A percentile compares a stretch with the other conserved stretches of the same genome.
phyloP scores from a whole-genome alignment of 2,113 vertebrate species.

The Sinocyclocheilus rhinocerous region DNA sequence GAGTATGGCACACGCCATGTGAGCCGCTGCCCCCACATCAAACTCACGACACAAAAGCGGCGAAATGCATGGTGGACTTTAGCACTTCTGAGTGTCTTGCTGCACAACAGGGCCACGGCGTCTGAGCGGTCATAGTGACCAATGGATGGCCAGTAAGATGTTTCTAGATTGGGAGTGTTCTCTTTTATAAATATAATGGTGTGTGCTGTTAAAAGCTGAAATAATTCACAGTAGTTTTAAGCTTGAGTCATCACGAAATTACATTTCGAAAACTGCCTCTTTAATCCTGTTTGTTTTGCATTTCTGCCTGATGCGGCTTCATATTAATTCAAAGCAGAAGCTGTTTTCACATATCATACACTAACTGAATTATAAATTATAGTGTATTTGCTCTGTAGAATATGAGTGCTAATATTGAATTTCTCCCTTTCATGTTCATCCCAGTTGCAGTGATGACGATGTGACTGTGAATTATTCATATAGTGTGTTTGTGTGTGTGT shows the following conservation, averaged over 20 bases:
- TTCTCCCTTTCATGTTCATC: not conserved
- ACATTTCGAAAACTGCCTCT: not conserved
- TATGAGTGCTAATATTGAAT: constrained; percentile 2
- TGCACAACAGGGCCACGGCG: constrained; percentile 63
- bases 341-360: constrained; percentile 7
- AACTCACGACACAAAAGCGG: constrained; percentile 61
- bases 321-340: constrained; percentile 15
- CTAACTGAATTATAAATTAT: constrained; percentile 32
- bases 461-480: too few species aligned
- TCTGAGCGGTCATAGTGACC: constrained; percentile 63
- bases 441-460: not conserved
- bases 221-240: not conserved
- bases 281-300: constrained; percentile 32
- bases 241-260: constrained; percentile 1
- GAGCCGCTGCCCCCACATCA: constrained; percentile 45
- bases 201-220: not conserved
- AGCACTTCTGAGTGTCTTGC: constrained; percentile 64
- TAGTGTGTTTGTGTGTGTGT: too few species aligned
- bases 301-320: not conserved
- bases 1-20: too few species aligned
- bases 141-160: constrained; percentile 63
- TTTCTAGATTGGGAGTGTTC: constrained; percentile 42
- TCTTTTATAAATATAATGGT: not conserved
- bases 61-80: constrained; percentile 63
- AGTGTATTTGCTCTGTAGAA: not conserved